Percentiles rank a stretch among this genome's conserved stretches.
These are phyloP conservation scores for Chironex yamaguchii DNA, from an alignment of 30 jellyfish, hydroid and myxozoan species.

Conservation along the genomic window DNA sequence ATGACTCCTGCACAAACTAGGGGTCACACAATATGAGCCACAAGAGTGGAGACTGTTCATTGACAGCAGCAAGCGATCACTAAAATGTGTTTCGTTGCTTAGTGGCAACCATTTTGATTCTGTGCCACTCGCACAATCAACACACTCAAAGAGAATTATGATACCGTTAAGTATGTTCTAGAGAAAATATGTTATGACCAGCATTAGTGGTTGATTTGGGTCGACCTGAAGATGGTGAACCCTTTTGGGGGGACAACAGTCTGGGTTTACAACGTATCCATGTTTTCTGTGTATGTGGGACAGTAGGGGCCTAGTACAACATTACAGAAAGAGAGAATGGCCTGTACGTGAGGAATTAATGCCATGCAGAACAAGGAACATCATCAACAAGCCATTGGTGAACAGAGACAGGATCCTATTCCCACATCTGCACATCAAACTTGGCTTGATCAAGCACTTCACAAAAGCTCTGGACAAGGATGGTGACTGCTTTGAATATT, in stretches of 20 bases:
- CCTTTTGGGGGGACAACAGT: too few relatives aligned
- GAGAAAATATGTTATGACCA: too few relatives aligned
- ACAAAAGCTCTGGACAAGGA: conserved; percentile 51
- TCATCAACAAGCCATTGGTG: conserved; percentile 40
- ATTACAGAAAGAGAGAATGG: conserved; percentile 13
- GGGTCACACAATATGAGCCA: conserved; percentile 7
- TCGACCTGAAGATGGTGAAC: too few relatives aligned
- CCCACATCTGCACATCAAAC: conserved; percentile 38
- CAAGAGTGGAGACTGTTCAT: too few relatives aligned
- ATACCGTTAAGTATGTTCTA: too few relatives aligned
- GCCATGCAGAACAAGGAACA: conserved; percentile 16
- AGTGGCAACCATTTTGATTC: too few relatives aligned
- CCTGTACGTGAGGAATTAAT: conserved; percentile 16
- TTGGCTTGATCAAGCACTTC: conserved; percentile 48
- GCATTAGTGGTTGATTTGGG: too few relatives aligned
- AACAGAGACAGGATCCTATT: conserved; percentile 14
- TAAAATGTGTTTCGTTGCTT: too few relatives aligned
- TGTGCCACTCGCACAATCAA: too few relatives aligned
- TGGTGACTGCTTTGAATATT: conserved; percentile 15
- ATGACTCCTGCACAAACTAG: too few relatives aligned
- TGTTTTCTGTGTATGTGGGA: conserved; percentile 13
- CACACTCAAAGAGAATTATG: too few relatives aligned
- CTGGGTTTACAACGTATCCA: too few relatives aligned
- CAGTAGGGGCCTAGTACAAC: conserved; percentile 2
- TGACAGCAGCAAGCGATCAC: conserved; percentile 17